Evolutionary conservation across 2,113 vertebrate species (phyloP), one percentile per base, ranked within the genome.

Genomic region (Brachyhypopomus gauderio): DNA sequence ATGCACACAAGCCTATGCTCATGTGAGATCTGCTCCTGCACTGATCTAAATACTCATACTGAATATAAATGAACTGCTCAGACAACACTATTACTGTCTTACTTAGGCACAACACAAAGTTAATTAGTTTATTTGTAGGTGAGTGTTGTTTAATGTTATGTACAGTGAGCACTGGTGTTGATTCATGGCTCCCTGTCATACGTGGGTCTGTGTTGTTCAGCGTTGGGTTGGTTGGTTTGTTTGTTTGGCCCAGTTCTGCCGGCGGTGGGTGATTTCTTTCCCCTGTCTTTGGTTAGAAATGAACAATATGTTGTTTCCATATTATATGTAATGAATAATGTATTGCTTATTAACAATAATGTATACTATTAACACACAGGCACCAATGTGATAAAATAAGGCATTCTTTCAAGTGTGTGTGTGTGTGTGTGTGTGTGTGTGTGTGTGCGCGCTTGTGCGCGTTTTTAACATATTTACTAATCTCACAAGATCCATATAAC

Each of bases 11-110:
- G 45, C 6, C 9, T 77, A 62, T 82, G 64, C 71, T 70, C 58
- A 60, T 83, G 62, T 77, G 73, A 30, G 56, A 62, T 52, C 38
- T 48, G 45, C 19, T 73, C 41, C 69, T 36, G 9, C 66, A 60
- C 70, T 19, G 70, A 80, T 73, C 52, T 63, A 73, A 80, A 80
- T 80, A 73, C 38, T 73, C 69, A n/a, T 59, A 14, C 70, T 55
- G 69, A 52, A 80, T 80, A 71, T 71, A 62, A 80, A 80, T 80
- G 70, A 48, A 36, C 41, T 55, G 78, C 70, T 48, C 9, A 9
- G 25, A 64, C 41, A 45, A 63, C 69, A 48, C 58, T 34, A 25
- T 73, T 64, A 8, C 45, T 58, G 52, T 34, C 48, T 55, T 69
- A 56, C 67, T 69, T 58, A 58, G 23, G 25, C 75, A 55, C 19